These are phyloP conservation scores for Serripes groenlandicus DNA, from an alignment of 2,888 invertebrate species.

Conservation along the genomic window DNA sequence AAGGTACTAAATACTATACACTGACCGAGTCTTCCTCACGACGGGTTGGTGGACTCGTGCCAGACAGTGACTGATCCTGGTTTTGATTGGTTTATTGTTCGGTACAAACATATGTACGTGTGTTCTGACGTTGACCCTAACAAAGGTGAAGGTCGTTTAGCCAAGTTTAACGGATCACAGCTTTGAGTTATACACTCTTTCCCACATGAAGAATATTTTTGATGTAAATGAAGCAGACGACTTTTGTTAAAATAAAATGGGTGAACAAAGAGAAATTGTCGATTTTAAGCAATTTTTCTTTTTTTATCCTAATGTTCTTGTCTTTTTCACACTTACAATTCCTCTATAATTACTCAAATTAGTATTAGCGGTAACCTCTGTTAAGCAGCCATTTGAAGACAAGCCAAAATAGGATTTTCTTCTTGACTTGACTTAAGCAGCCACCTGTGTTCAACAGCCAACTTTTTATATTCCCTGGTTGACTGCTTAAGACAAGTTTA, in stretches of 20 bases:
- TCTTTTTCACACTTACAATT: too few species aligned
- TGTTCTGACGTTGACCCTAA: too few species aligned
- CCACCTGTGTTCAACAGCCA: too few species aligned
- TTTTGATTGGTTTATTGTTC: not conserved
- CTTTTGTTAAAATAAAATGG: not conserved
- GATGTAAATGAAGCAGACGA: not conserved
- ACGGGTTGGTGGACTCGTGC: not conserved
- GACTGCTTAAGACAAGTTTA: too few species aligned
- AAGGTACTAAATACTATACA: slow-evolving; percentile 3
- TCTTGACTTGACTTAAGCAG: too few species aligned
- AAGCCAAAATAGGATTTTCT: not conserved
- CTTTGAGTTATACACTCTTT: too few species aligned
- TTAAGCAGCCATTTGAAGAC: not conserved
- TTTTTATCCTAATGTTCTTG: not conserved
- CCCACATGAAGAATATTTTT: too few species aligned
- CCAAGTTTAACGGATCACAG: too few species aligned
- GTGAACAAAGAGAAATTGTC: not conserved
- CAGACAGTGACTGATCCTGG: not conserved
- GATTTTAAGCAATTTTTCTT: not conserved
- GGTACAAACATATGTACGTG: not conserved
- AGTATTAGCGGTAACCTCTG: not conserved
- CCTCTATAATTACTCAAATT: too few species aligned
- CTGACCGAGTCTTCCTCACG: slow-evolving; percentile 17
- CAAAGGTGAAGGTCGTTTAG: too few species aligned
- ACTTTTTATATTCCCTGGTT: too few species aligned